Conservation (phyloP, 1,140 invertebrate genomes). For the Berghia stephanieae region DNA sequence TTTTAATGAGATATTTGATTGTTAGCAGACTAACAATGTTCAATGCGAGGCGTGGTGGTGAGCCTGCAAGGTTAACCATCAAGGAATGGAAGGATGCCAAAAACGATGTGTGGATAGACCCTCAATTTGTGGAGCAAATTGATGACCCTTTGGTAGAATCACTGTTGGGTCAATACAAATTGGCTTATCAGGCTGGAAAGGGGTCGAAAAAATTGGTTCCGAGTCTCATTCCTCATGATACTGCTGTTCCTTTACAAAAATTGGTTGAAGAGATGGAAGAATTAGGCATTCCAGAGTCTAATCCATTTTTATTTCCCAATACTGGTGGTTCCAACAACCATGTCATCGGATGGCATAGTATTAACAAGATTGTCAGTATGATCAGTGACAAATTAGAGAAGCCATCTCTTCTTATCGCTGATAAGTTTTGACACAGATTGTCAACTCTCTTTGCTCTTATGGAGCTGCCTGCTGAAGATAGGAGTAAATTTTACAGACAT, state of each 20-base stretch:
- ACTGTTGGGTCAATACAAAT: constrained; percentile 24
- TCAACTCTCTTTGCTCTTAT: constrained; percentile 35
- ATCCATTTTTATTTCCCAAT: constrained; percentile 35
- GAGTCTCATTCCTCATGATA: constrained; percentile 34
- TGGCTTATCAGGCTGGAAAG: constrained; percentile 37
- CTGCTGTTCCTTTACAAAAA: constrained; percentile 26
- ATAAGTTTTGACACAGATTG: constrained; percentile 34
- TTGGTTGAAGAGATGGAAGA: constrained; percentile 11
- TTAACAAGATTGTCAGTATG: background rate
- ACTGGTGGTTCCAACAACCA: constrained; percentile 30
- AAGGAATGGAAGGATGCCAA: constrained; percentile 36
- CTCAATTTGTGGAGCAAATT: background rate
- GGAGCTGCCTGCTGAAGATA: constrained; percentile 33
- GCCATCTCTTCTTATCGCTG: constrained; percentile 27
- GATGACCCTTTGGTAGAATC: constrained; percentile 30
- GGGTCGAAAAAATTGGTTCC: constrained; percentile 28
- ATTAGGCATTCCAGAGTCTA: constrained; percentile 13
- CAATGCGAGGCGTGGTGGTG: constrained; percentile 41
- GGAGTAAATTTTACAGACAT: constrained; percentile 35
- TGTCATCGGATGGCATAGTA: constrained; percentile 30
- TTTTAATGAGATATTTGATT: constrained; percentile 29
- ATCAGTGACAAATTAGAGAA: constrained; percentile 16
- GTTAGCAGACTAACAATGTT: constrained; percentile 38
- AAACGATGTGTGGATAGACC: constrained; percentile 34
- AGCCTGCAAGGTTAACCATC: constrained; percentile 32